These are phyloP conservation scores for Mohoua ochrocephala DNA, from an alignment of 2,113 vertebrate genomes.

Conservation along the genomic window DNA sequence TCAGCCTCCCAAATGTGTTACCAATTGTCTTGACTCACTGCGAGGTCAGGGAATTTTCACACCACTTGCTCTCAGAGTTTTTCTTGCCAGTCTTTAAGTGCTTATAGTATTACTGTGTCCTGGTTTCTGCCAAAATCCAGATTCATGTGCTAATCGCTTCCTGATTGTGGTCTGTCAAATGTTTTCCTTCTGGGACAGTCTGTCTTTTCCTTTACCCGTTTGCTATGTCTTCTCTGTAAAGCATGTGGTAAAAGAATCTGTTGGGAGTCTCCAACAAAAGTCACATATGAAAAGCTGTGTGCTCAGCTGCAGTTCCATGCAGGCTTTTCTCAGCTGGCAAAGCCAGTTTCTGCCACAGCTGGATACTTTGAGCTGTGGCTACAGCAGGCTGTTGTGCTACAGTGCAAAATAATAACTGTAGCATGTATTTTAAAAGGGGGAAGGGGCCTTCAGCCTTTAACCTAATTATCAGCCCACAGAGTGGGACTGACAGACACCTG, in stretches of 20 bases:
- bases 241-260: background rate
- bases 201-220: background rate
- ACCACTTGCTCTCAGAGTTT: background rate
- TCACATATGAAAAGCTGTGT: background rate
- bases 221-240: background rate
- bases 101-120: background rate
- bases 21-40: background rate
- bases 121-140: background rate
- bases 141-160: rapidly evolving
- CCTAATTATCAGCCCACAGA: background rate
- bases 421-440: background rate
- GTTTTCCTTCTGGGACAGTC: background rate
- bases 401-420: background rate
- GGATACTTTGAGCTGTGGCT: background rate
- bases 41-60: background rate
- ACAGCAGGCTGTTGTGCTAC: background rate
- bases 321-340: background rate
- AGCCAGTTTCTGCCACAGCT: background rate
- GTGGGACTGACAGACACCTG: background rate
- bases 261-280: background rate
- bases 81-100: background rate
- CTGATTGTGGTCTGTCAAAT: background rate
- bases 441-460: background rate
- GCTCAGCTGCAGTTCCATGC: background rate
- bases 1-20: background rate